phyloP scores from a whole-genome alignment of 2,113 vertebrate species.

The Cercopithecus mona region DNA sequence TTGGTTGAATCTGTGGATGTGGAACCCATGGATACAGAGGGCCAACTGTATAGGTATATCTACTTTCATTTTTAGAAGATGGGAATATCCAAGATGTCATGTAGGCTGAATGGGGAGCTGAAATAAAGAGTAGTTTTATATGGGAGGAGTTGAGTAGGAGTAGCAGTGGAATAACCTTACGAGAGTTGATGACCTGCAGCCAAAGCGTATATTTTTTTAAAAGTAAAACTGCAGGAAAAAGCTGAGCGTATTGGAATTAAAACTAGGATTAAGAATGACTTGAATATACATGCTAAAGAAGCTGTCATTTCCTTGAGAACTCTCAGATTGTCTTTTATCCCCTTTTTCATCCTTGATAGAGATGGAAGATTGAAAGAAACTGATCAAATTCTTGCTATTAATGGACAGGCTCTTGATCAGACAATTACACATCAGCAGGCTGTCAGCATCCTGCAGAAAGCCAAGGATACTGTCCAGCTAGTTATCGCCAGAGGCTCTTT shows the following conservation, averaged over 20 bases:
- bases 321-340: slow-evolving; percentile 8
- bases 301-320: slow-evolving; percentile 44
- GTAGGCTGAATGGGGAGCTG: slow-evolving; percentile 48
- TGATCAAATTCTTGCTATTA: slow-evolving; percentile 97
- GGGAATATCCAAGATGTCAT: slow-evolving; percentile 31
- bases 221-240: slow-evolving; percentile 57
- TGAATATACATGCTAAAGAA: slow-evolving; percentile 64
- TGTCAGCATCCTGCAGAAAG: slow-evolving; percentile 93
- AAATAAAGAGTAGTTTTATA: slow-evolving; percentile 29
- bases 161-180: slow-evolving; percentile 70
- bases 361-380: slow-evolving; percentile 95
- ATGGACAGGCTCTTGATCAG: slow-evolving; percentile 92
- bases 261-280: slow-evolving; percentile 68
- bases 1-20: background rate
- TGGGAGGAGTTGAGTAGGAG: slow-evolving; percentile 37
- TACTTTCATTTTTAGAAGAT: slow-evolving; percentile 30
- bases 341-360: slow-evolving; percentile 79
- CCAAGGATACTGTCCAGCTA: slow-evolving; percentile 92
- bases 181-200: slow-evolving; percentile 54
- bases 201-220: slow-evolving; percentile 33
- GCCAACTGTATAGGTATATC: background rate
- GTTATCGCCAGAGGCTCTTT: slow-evolving; percentile 91
- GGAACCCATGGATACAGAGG: background rate
- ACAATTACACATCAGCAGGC: slow-evolving; percentile 97
- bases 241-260: slow-evolving; percentile 53